Conservation (phyloP, 2,797 vertebrate genomes). For the Tadarida brasiliensis region DNA sequence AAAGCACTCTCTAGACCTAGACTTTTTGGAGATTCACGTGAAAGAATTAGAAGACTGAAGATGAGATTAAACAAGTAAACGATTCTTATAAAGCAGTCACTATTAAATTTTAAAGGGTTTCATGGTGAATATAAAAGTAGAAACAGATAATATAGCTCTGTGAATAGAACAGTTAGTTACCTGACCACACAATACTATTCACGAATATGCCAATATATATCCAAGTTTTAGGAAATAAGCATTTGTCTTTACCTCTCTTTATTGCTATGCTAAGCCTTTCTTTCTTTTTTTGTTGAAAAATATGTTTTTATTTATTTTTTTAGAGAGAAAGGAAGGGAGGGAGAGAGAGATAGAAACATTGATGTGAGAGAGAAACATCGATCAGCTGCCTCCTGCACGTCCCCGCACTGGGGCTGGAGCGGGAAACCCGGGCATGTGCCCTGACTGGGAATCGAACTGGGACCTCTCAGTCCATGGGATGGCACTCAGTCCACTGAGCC, state of each 20-base stretch:
- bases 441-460: too few relatives aligned
- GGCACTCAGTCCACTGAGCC: too few relatives aligned
- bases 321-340: too few relatives aligned
- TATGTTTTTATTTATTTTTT: too few relatives aligned
- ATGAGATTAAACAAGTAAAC: not conserved
- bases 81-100: not conserved
- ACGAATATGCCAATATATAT: not conserved
- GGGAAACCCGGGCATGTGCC: too few relatives aligned
- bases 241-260: not conserved
- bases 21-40: not conserved
- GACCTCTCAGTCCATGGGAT: too few relatives aligned
- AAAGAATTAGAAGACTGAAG: constrained; percentile 25
- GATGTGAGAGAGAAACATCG: too few relatives aligned
- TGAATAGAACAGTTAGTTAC: not conserved
- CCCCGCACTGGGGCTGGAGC: too few relatives aligned
- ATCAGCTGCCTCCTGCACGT: too few relatives aligned
- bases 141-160: not conserved
- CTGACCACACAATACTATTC: not conserved
- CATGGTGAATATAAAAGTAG: constrained; percentile 21
- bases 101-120: not conserved
- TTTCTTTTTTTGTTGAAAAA: too few relatives aligned
- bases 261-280: not conserved
- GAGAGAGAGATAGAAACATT: too few relatives aligned
- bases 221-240: not conserved
- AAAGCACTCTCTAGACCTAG: not conserved